These are phyloP conservation scores for Hypomecis punctinalis DNA, from an alignment of 2,888 invertebrate species.

Conservation along the genomic window DNA sequence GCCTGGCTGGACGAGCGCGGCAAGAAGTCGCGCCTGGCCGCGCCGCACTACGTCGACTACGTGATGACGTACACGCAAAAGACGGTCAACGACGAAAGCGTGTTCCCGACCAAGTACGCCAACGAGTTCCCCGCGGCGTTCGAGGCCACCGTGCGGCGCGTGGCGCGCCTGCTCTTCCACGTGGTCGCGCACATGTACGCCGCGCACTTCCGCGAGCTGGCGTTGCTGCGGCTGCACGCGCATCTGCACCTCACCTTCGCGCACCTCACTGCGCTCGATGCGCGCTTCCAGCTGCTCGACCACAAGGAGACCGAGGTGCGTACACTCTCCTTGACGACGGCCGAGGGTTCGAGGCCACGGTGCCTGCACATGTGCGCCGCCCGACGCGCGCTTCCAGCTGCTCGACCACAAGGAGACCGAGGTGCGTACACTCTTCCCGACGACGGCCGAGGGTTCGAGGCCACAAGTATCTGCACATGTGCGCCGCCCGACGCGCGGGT, in stretches of 20 bases:
- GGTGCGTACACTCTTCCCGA: constrained; percentile 51
- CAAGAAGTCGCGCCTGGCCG: constrained; percentile 98
- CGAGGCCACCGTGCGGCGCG: constrained; percentile 97
- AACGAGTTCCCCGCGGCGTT: constrained; percentile 97
- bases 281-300: constrained; percentile 96
- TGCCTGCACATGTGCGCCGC: constrained; percentile 97
- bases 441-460: constrained; percentile 97
- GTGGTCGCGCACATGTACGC: constrained; percentile 99
- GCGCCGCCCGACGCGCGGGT: constrained; percentile 95
- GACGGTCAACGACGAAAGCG: constrained; percentile 97
- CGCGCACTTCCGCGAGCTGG: constrained; percentile 98
- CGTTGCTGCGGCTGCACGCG: constrained; percentile 96
- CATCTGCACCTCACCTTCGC: constrained; percentile 99
- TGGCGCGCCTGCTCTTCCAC: constrained; percentile 98
- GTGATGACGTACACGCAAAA: constrained; percentile 99
- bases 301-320: constrained; percentile 95
- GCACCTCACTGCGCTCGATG: constrained; percentile 94
- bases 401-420: constrained; percentile 98
- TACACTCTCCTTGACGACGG: too few relatives aligned
- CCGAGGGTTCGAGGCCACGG: constrained; percentile 97
- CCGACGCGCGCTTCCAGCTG: constrained; percentile 93
- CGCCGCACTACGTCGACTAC: constrained; percentile 99
- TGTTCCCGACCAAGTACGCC: constrained; percentile 99
- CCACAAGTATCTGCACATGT: constrained; percentile 97
- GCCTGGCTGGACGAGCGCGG: constrained; percentile 99